Percentiles rank a stretch among this genome's conserved stretches.
Conservation (phyloP, 2,888 invertebrate genomes). For the Bhutanitis thaidina region DNA sequence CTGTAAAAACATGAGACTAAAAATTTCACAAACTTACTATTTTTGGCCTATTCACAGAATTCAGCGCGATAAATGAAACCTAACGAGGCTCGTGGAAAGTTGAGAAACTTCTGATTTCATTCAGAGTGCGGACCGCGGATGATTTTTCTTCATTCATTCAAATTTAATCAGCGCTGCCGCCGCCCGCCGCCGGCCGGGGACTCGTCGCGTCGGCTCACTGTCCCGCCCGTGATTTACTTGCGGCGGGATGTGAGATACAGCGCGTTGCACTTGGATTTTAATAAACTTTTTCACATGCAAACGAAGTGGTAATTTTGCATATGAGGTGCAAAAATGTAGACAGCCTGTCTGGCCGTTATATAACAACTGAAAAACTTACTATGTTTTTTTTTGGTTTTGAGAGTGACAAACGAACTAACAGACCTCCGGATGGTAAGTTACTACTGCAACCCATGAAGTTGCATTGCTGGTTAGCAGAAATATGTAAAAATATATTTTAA, state of each 20-base stretch:
- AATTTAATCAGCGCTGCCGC: conserved; percentile 46
- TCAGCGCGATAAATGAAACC: conserved; percentile 3
- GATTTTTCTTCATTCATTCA: conserved; percentile 45
- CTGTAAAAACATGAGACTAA: too few relatives aligned
- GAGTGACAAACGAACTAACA: too few relatives aligned
- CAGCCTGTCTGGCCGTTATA: too few relatives aligned
- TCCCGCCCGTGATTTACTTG: conserved; percentile 1
- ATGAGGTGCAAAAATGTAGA: too few relatives aligned
- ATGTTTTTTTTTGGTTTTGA: too few relatives aligned
- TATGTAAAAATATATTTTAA: too few relatives aligned
- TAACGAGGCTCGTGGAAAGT: conserved; percentile 10
- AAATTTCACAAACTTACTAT: too few relatives aligned
- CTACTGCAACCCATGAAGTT: too few relatives aligned
- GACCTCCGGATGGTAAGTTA: too few relatives aligned
- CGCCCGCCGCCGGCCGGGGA: conserved; percentile 35
- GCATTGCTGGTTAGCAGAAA: too few relatives aligned
- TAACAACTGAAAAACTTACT: too few relatives aligned
- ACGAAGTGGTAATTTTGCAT: too few relatives aligned
- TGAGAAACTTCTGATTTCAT: conserved; percentile 22
- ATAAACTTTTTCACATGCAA: background rate
- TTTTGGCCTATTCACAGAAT: background rate
- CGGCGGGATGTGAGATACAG: background rate
- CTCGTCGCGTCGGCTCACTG: conserved; percentile 1
- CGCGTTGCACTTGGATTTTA: background rate
- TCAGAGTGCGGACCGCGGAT: conserved; percentile 22